Evolutionary conservation across 2,113 vertebrate species (phyloP).

Genomic region (Seriola rivoliana): DNA sequence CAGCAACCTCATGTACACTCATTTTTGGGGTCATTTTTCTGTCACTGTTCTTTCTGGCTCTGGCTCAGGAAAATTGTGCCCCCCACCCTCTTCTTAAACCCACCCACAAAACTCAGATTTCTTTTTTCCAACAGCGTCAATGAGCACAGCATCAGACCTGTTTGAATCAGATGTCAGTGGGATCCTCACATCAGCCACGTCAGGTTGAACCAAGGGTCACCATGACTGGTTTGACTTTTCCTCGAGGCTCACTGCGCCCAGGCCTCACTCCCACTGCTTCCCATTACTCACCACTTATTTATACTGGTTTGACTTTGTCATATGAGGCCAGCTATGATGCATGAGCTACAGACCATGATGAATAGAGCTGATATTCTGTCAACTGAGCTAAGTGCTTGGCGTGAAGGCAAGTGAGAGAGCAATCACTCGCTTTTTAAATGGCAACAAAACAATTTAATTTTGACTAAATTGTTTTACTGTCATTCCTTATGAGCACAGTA

Average conservation of each 20-base stretch:
- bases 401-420: background rate
- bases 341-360: background rate
- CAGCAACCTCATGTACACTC: background rate
- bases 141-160: background rate
- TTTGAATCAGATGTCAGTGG: constrained; percentile 3
- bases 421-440: background rate
- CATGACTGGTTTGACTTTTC: constrained; percentile 39
- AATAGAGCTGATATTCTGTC: background rate
- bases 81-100: background rate
- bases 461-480: background rate
- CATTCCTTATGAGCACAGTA: background rate
- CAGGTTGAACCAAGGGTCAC: constrained; percentile 19
- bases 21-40: background rate
- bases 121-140: background rate
- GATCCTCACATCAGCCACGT: constrained; percentile 8
- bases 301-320: constrained; percentile 35
- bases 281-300: constrained; percentile 42
- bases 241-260: constrained; percentile 15
- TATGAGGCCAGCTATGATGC: constrained; percentile 24
- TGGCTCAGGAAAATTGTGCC: background rate
- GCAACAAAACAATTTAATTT: background rate
- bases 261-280: constrained; percentile 30
- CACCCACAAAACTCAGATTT: background rate
- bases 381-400: background rate
- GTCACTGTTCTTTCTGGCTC: background rate